Evolutionary conservation across 2,113 vertebrate genomes (phyloP), one percentile per base, ranked within the genome.

Genomic region (Phasianus colchicus): DNA sequence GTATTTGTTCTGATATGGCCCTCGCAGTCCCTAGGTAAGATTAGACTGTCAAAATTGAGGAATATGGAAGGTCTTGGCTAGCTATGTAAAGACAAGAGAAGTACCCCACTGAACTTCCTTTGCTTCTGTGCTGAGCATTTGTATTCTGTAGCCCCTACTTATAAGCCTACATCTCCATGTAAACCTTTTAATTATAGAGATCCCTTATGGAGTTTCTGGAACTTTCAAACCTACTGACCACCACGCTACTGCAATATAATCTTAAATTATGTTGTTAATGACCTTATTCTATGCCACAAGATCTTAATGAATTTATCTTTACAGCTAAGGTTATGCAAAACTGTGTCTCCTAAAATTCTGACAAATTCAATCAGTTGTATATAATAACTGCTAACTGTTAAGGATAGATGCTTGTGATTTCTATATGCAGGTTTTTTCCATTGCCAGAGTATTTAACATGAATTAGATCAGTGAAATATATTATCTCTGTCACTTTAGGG

Each of bases 401-500:
- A 83, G 14, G 52, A 43, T 29, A 89, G 93, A 82, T 58, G 8
- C 7, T 27, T 87, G 7, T 58, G 40, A 76, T 80, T 83, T 92
- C 52, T 60, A 2, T 58, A 27, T 14, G 8, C 12, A 61, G 16
- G 48, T 89, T 45, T 19, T 8, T 54, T 54, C 18, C 72, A 13
- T 77, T 83, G 24, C 63, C n/a, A 81, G 69, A 76, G 34, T 86
- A 89, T 92, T 92, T 94, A 78, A 78, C 76, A 66, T 24, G 10
- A n/a, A 87, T 96, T 89, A 87, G 90, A 90, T 94, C 58, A 89
- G 43, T 45, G 63, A 84, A 65, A 74, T 72, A 58, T 38, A 92
- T 93, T 93, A 80, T 92, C 92, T 92, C 60, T 95, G 86, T 89
- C 89, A 75, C 65, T 93, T 91, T 76, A 90, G 72, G 74, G 24